Base-by-base conservation (phyloP, 2,888 invertebrate genomes). In the Galeruca laticollis region DNA sequence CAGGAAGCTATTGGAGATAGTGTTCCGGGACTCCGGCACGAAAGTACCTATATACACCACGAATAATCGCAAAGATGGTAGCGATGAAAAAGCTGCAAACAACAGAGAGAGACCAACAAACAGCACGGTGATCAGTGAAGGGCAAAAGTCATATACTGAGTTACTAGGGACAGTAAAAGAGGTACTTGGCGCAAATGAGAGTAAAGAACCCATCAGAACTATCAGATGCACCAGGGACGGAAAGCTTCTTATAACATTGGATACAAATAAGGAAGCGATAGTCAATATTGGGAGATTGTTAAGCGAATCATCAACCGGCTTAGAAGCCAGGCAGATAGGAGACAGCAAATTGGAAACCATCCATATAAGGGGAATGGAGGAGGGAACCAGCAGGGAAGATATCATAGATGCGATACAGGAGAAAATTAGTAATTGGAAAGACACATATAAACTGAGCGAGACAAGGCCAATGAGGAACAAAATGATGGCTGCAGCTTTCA, bases 211-310 rank as follows among this genome's bases (percentile, higher is more conserved):
- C 20, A 60, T 66, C 6, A 60, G 66, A 15, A 59, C 20, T n/a
- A 35, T 60, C 60, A 21, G 54, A 13, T 18, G 54, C 40, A 68
- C 68, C 11, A 68, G 21, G 37, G 68, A 68, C 11, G 68, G 68
- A 10, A 68, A 54, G 20, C 54, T 68, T 2, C 15, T 68, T 0
- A 51, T 68, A 18, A 68, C 31, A 1, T 11, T 61, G 31, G 68
- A 68, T 40, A 68, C 33, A 21, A 31, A 56, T 26, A 40, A 33
- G 21, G 47, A 52, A 10, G 43, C 31, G 21, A 13, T 64, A 18
- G 43, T 15, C 3, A 21, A 54, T 5, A 40, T 64, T 8, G 56
- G 33, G 11, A 64, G 40, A 40, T 6, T 43, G 11, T 15, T 56
- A 15, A 31, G 52, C 6, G 56, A 40, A n/a, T 26, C 56, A 1